Percentiles rank a stretch among this genome's conserved stretches.
These are phyloP conservation scores for Aphidius ervi DNA, from an alignment of 1,140 invertebrate genomes.

Conservation along the genomic window DNA sequence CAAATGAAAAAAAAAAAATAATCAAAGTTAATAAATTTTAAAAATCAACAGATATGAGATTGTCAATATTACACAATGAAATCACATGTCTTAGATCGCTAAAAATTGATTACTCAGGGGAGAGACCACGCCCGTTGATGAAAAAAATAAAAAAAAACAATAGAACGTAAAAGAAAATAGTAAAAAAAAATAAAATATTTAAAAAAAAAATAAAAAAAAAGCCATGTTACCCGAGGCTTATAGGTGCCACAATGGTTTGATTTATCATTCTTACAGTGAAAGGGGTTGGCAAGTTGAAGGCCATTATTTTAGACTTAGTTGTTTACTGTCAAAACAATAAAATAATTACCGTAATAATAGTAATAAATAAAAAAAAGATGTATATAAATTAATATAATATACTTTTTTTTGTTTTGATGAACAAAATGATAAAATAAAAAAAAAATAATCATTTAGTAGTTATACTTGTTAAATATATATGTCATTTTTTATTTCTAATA, in stretches of 20 bases:
- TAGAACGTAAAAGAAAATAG: not conserved
- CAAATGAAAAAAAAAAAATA: too few species aligned
- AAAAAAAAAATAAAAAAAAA: not conserved
- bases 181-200: not conserved
- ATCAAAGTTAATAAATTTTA: too few species aligned
- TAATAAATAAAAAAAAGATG: too few species aligned
- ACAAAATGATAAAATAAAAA: too few species aligned
- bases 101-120: not conserved
- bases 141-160: not conserved
- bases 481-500: too few species aligned
- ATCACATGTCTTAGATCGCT: not conserved
- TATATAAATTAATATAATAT: too few species aligned
- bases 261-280: not conserved
- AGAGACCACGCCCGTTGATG: constrained; percentile 4
- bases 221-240: not conserved
- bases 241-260: not conserved
- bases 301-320: not conserved
- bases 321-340: too few species aligned
- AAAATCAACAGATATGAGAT: too few species aligned
- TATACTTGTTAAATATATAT: too few species aligned
- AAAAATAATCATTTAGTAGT: too few species aligned
- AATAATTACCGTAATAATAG: too few species aligned
- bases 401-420: too few species aligned
- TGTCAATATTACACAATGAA: not conserved
- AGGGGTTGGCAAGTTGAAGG: not conserved